Percentiles rank a stretch among this genome's conserved stretches.
These are phyloP conservation scores for Zalophus californianus DNA, from an alignment of 2,797 vertebrate species.

Conservation along the genomic window DNA sequence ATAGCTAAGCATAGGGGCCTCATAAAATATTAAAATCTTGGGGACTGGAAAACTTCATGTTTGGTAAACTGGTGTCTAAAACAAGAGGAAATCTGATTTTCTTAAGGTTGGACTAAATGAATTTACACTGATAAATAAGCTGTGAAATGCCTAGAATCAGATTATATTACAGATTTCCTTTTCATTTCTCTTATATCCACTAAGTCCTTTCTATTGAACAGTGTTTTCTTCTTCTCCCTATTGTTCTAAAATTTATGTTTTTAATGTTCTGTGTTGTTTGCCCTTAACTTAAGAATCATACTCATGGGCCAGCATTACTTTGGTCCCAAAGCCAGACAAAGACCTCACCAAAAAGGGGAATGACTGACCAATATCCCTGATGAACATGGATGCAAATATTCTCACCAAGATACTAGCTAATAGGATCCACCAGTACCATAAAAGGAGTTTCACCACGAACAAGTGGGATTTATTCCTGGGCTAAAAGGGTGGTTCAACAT, in stretches of 20 bases:
- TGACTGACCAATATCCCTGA: not conserved
- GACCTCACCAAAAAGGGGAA: not conserved
- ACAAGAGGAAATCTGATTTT: not conserved
- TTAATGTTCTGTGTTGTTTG: not conserved
- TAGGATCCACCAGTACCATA: not conserved
- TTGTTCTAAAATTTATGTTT: conserved; percentile 21
- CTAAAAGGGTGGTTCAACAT: not conserved
- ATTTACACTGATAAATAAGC: not conserved
- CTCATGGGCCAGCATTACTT: not conserved
- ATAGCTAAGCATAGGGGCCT: not conserved
- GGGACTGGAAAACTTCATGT: not conserved
- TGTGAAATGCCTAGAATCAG: not conserved
- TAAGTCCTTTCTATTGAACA: not conserved
- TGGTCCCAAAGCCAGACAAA: not conserved
- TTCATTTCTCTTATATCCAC: not conserved
- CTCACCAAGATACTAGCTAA: not conserved
- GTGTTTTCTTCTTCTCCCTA: not conserved
- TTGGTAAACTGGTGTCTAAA: not conserved
- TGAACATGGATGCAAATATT: not conserved
- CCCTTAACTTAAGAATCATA: conserved; percentile 33
- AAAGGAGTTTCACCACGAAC: not conserved
- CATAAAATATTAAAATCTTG: conserved; percentile 39
- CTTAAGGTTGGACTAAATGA: not conserved
- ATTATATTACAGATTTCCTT: not conserved
- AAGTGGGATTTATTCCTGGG: not conserved